Evolutionary conservation across 2,797 vertebrate genomes (phyloP).

Genomic region (Epinephelus coioides): DNA sequence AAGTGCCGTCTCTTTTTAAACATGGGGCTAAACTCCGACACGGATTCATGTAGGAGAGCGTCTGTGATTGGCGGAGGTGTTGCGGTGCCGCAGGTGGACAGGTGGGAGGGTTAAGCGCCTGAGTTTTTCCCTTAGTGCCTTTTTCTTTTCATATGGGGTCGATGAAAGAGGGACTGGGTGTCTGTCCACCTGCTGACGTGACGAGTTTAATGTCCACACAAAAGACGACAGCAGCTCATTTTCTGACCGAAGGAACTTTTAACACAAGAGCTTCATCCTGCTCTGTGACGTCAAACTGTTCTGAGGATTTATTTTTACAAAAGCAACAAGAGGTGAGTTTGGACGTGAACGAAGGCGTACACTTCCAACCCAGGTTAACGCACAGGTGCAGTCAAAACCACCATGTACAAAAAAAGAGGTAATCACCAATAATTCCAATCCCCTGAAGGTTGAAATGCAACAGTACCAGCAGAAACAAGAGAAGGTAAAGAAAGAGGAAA

Average conservation of each 20-base stretch:
- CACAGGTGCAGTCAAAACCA: too few relatives aligned
- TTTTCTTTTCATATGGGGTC: constrained; percentile 52
- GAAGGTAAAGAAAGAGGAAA: background rate
- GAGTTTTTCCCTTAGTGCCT: constrained; percentile 54
- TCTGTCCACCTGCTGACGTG: constrained; percentile 7
- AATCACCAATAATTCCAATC: too few relatives aligned
- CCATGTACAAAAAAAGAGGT: too few relatives aligned
- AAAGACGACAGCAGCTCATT: background rate
- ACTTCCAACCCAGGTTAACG: too few relatives aligned
- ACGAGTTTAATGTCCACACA: background rate
- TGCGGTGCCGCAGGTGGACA: constrained; percentile 24
- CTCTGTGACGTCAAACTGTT: too few relatives aligned
- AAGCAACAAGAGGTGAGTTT: too few relatives aligned
- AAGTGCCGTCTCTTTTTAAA: constrained; percentile 33
- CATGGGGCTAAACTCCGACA: constrained; percentile 7
- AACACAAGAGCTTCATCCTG: too few relatives aligned
- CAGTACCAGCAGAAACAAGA: background rate
- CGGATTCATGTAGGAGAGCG: background rate
- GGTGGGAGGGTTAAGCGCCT: constrained; percentile 37
- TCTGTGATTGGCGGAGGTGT: background rate
- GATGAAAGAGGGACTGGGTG: constrained; percentile 7
- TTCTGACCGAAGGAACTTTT: too few relatives aligned
- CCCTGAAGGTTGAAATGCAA: background rate
- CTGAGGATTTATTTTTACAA: too few relatives aligned
- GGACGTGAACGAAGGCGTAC: too few relatives aligned